These are phyloP conservation scores for Matsumurasca onukii DNA, from an alignment of 1,140 invertebrate species.

Conservation along the genomic window DNA sequence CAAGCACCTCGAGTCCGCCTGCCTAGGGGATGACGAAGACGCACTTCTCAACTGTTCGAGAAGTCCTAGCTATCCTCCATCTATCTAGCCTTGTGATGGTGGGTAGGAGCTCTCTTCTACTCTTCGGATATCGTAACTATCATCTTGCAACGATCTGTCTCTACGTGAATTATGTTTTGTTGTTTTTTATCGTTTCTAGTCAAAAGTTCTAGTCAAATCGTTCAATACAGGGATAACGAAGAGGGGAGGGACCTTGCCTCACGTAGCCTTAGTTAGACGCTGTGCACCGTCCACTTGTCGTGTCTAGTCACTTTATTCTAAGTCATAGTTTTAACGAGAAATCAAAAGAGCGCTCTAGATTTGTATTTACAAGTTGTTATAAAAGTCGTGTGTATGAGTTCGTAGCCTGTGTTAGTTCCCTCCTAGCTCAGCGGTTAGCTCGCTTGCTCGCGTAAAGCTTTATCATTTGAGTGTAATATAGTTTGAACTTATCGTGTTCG, in stretches of 20 bases:
- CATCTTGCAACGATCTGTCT: constrained; percentile 7
- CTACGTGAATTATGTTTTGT: constrained; percentile 6
- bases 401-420: background rate
- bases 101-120: constrained; percentile 25
- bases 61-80: constrained; percentile 18
- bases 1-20: constrained; percentile 94
- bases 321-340: constrained; percentile 22
- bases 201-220: constrained; percentile 17
- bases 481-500: constrained; percentile 18
- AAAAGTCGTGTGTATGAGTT: constrained; percentile 12
- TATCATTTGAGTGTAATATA: background rate
- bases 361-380: background rate
- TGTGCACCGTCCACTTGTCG: constrained; percentile 17
- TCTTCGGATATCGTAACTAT: constrained; percentile 19
- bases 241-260: constrained; percentile 16
- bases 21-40: constrained; percentile 59
- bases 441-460: background rate
- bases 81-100: constrained; percentile 15
- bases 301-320: constrained; percentile 22
- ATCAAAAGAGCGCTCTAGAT: constrained; percentile 25
- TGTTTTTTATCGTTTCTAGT: constrained; percentile 8
- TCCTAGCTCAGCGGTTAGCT: background rate
- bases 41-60: background rate
- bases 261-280: constrained; percentile 26
- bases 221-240: constrained; percentile 18